Evolutionary conservation across 2,888 invertebrate species (phyloP), one percentile per base, ranked within the genome.

Genomic region (Orthosia incerta): DNA sequence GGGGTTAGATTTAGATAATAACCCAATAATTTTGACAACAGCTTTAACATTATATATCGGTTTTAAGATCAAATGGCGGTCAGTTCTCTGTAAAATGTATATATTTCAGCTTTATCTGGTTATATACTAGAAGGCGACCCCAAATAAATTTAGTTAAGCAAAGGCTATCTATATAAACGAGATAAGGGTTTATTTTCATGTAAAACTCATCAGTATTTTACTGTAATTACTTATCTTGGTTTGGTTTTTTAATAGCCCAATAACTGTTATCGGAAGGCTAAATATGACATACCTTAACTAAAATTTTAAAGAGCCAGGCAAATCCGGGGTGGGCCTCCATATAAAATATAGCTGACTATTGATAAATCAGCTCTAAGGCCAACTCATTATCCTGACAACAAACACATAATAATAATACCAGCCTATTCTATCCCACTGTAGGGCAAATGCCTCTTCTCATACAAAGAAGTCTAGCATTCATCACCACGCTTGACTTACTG

Each of bases 101-200:
- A 65, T 72, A 64, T 31, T n/a, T 31, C 20, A 7, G 5, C 56
- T 15, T 50, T 72, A 64, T 57, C 65, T 51, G 51, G 31, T 16
- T 20, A 23, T 20, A 23, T 20, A 50, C 50, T 63, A 13, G 31
- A 46, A 50, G 3, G 18, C 12, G 51, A 20, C 64, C 20, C 13
- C 18, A 51, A n/a, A n/a, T n/a, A n/a, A n/a, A n/a, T n/a, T n/a
- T n/a, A n/a, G n/a, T n/a, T n/a, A n/a, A 26, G 16, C 18, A 31
- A 45, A 18, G 18, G 51, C n/a, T n/a, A n/a, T n/a, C 4, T 55
- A 60, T n/a, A 0, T 31, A 15, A 18, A 15, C n/a, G 46, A 57
- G n/a, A 12, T 51, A 39, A 16, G 12, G 7, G 3, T 16, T 20
- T 15, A 51, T 46, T 55, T 53, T n/a, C 3, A 18, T 20, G n/a